Evolutionary conservation across 2,888 invertebrate species (phyloP).

Genomic region (Agrilus cyanescens): DNA sequence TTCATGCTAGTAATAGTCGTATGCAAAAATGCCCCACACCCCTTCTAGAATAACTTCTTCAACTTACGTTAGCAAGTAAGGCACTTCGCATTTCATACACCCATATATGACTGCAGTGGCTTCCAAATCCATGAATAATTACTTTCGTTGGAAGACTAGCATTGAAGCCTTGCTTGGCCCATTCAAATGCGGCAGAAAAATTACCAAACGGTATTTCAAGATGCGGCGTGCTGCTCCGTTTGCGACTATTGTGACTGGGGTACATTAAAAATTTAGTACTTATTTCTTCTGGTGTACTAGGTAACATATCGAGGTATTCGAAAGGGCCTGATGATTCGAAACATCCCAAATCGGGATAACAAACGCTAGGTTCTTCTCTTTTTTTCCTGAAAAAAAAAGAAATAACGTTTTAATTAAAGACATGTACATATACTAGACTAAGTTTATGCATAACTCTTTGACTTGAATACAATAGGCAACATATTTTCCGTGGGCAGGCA

Average conservation of each 20-base stretch:
- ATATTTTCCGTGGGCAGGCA: no score
- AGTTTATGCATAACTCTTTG: no score
- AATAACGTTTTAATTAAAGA: no score
- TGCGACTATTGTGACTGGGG: constrained; percentile 43
- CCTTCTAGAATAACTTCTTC: no score
- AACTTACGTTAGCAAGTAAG: constrained; percentile 71
- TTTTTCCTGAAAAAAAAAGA: constrained; percentile 44
- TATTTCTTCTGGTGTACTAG: constrained; percentile 75
- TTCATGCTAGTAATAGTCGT: no score
- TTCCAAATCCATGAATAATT: constrained; percentile 89
- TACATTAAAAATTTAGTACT: constrained; percentile 73
- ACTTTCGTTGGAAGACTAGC: constrained; percentile 58
- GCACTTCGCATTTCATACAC: constrained; percentile 88
- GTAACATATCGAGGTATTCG: constrained; percentile 80
- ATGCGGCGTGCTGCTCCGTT: constrained; percentile 41
- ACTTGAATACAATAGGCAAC: no score
- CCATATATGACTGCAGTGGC: constrained; percentile 86
- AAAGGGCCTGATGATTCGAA: constrained; percentile 86
- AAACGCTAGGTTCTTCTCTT: constrained; percentile 64
- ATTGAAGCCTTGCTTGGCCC: constrained; percentile 55
- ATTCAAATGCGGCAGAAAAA: constrained; percentile 55
- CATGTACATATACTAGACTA: no score
- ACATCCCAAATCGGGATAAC: constrained; percentile 84
- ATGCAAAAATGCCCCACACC: no score
- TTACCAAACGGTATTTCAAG: constrained; percentile 63